Evolutionary conservation across 2,113 vertebrate genomes (phyloP), one percentile per base, ranked within the genome.

Genomic region (Otolemur garnettii): DNA sequence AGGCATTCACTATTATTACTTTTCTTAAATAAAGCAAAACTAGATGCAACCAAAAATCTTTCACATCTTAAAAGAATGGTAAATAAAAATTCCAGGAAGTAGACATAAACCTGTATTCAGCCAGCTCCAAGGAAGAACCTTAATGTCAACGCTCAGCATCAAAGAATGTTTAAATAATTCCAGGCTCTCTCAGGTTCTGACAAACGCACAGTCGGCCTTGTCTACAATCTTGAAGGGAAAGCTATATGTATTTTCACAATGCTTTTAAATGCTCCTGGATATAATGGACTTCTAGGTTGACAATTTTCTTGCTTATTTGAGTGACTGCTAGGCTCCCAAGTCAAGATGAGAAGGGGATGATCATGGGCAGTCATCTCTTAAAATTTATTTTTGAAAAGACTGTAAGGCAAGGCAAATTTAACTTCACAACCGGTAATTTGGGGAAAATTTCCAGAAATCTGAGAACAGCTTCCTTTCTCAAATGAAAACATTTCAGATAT

Each of bases 61-160:
- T 86, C 60, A 78, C 2, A 53, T 89, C 35, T 93, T 94, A 66
- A 96, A 96, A 80, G 64, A 64, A 85, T 91, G 9, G 12, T 93
- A 33, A 87, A 50, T 53, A 84, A 66, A 90, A n/a, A n/a, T 19
- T 1, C 60, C 59, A 80, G 13, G 3, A 78, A 77, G 11, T 69
- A 72, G n/a, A 93, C 80, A 64, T 86, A 74, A 62, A 91, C 19
- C 38, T 53, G 11, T 80, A 64, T 80, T 28, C 9, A 87, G 71
- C 45, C 84, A 1, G 4, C 11, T 72, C 18, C 30, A 88, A 4
- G n/a, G n/a, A 68, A 69, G 17, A 87, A 45, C 3, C 4, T 91
- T 71, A 59, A 59, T 66, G 26, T 88, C 60, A 38, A 85, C 26
- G 68, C 2, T 78, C 28, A 93, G 7, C 28, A 89, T 91, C 45